Conservation (phyloP, 2,113 vertebrate genomes). For the Sinocyclocheilus rhinocerous region DNA sequence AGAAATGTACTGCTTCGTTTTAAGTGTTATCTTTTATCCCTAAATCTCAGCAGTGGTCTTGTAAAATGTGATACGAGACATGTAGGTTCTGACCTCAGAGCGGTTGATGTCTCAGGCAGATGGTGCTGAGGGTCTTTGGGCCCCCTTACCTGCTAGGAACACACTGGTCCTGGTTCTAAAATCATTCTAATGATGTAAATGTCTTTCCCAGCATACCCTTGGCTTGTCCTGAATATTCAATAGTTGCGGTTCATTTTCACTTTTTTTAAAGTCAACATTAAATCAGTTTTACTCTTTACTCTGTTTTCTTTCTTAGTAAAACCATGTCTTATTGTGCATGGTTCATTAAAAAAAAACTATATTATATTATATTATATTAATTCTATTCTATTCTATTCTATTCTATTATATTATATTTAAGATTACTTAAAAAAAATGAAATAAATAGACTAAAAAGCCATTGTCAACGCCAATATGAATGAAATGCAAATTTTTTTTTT, state of each 20-base stretch:
- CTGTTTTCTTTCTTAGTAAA: neutral
- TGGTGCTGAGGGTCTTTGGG: constrained; percentile 32
- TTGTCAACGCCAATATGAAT: neutral
- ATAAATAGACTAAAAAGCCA: neutral
- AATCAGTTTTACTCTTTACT: neutral
- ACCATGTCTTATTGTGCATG: too few species aligned
- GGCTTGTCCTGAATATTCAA: neutral
- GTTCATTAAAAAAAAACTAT: neutral
- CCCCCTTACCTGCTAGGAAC: constrained; percentile 1
- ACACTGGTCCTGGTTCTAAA: constrained; percentile 11
- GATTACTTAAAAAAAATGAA: neutral
- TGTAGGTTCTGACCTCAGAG: constrained; percentile 24
- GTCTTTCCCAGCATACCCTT: neutral
- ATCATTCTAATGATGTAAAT: neutral
- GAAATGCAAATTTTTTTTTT: neutral
- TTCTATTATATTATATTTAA: neutral
- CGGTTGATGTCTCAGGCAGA: constrained; percentile 16
- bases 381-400: neutral
- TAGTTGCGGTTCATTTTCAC: neutral
- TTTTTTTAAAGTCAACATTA: neutral
- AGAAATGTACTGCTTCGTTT: neutral
- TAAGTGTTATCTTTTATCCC: neutral
- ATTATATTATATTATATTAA: neutral
- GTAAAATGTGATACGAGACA: constrained; percentile 14
- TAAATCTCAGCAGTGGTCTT: constrained; percentile 5